These are phyloP conservation scores for Gymnosoma rotundatum DNA, from an alignment of 2,888 invertebrate genomes.

Conservation along the genomic window DNA sequence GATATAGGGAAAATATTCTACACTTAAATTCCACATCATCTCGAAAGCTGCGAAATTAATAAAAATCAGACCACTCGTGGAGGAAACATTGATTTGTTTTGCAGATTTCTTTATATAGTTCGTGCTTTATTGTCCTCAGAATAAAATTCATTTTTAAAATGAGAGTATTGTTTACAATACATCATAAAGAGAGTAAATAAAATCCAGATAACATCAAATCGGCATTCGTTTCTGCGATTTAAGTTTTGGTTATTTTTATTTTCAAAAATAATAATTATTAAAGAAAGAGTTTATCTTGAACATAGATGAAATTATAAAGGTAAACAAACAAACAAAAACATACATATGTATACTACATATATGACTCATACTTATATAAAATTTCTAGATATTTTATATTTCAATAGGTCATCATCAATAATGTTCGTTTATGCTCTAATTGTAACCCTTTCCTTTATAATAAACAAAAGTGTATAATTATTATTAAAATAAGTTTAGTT, in stretches of 20 bases:
- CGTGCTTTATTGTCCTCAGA: slow-evolving; percentile 8
- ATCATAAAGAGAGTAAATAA: background rate
- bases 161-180: background rate
- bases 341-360: background rate
- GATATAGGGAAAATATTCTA: no score
- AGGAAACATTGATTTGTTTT: background rate
- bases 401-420: background rate
- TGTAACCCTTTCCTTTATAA: background rate
- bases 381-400: background rate
- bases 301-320: slow-evolving; percentile 4
- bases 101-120: background rate
- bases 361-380: background rate
- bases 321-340: background rate
- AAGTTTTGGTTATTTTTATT: background rate
- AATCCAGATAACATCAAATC: background rate
- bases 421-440: background rate
- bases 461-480: background rate
- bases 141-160: background rate
- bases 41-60: no score
- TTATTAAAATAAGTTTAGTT: slow-evolving; percentile 38
- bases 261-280: background rate
- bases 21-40: no score
- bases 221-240: background rate
- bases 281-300: background rate
- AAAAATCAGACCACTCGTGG: no score